Conservation (phyloP, 1,140 invertebrate species). For the Anagrus nilaparvatae region DNA sequence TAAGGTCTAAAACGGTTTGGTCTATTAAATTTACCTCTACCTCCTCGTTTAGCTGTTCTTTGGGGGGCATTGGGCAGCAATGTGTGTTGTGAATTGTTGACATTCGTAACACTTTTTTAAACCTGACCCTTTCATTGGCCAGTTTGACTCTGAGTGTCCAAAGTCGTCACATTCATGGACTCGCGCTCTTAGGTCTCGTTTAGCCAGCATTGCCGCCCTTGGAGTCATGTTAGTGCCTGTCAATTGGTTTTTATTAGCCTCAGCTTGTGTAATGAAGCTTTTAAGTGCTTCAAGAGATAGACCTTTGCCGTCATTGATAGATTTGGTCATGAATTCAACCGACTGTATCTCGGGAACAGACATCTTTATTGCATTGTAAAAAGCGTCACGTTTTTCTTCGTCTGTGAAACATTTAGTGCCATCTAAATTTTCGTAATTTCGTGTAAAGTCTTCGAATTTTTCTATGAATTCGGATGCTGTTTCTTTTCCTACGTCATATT, state of each 20-base stretch:
- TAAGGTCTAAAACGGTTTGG: no score
- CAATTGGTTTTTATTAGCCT: constrained; percentile 6
- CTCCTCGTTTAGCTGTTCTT: neutral
- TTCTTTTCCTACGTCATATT: neutral
- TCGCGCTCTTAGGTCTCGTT: neutral
- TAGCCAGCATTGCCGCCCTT: neutral
- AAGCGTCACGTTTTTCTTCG: constrained; percentile 11
- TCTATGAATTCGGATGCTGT: constrained; percentile 7
- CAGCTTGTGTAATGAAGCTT: constrained; percentile 1
- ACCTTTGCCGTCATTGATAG: constrained; percentile 1
- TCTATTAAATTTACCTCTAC: neutral
- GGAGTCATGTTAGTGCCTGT: neutral
- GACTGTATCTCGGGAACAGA: constrained; percentile 8
- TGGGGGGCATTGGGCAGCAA: neutral
- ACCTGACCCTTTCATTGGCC: neutral
- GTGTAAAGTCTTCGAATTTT: constrained; percentile 2
- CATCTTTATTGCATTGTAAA: constrained; percentile 11
- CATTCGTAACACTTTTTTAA: neutral
- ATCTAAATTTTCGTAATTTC: constrained; percentile 1
- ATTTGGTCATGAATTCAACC: constrained; percentile 8
- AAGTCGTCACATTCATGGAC: constrained; percentile 7
- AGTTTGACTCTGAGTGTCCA: constrained; percentile 4
- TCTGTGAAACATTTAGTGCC: constrained; percentile 4
- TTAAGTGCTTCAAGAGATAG: neutral
- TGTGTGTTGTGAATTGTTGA: neutral